Conservation (phyloP, 2,888 invertebrate genomes). For the Poecilobothrus nobilitatus region DNA sequence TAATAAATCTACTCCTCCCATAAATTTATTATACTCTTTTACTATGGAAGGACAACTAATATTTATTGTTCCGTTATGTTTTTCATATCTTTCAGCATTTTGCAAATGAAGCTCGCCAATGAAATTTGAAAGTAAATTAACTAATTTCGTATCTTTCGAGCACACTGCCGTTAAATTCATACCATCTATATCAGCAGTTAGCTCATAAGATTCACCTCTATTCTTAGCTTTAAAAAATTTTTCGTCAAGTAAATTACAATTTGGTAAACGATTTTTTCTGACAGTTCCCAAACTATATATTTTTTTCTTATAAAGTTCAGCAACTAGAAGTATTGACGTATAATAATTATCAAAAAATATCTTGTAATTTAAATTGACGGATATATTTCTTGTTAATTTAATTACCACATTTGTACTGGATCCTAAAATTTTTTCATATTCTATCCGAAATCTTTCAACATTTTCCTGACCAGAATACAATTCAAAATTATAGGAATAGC, state of each 20-base stretch:
- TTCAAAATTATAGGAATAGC: conserved; percentile 25
- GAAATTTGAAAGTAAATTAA: conserved; percentile 20
- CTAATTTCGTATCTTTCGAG: no score
- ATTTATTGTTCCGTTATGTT: conserved; percentile 13
- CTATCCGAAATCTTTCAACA: conserved; percentile 18
- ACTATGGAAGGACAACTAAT: conserved; percentile 18
- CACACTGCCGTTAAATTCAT: no score
- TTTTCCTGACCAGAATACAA: conserved; percentile 21
- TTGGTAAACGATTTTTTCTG: conserved; percentile 9
- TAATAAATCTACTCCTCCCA: no score
- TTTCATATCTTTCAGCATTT: conserved; percentile 17
- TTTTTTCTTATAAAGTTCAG: conserved; percentile 13
- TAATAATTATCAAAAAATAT: no score
- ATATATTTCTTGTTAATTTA: no score
- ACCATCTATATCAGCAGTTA: no score
- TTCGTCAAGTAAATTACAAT: conserved; percentile 12
- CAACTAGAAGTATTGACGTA: no score
- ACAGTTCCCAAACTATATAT: conserved; percentile 14
- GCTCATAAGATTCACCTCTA: no score
- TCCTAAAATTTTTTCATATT: conserved; percentile 21
- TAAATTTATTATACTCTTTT: conserved; percentile 15
- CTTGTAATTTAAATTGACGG: no score
- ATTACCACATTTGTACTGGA: no score
- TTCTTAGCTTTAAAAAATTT: no score
- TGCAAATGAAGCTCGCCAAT: conserved; percentile 17